Base-by-base conservation (phyloP, 2,888 invertebrate genomes). In the Oxytorus armatus region DNA sequence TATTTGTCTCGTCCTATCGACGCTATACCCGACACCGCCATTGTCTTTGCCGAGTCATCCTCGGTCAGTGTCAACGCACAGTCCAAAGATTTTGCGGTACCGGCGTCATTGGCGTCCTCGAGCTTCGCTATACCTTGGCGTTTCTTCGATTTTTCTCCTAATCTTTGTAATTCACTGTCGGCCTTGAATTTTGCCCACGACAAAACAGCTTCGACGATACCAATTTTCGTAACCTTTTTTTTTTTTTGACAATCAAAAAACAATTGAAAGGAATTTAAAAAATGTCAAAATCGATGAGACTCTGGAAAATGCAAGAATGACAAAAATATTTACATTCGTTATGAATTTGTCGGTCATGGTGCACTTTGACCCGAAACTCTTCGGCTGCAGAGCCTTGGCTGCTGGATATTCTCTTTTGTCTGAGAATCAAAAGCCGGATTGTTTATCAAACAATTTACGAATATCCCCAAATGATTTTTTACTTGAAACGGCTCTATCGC, bases 341-440 rank as follows among this genome's bases (percentile, higher is more conserved):
- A 97, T 94, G 88, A 99, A 99, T 91, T 99, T 99, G 16, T 99
- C 99, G 0, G 95, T 94, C 11, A 98, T 93, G 63, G 89, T 89
- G 90, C 98, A 99, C 91, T 98, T 99, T 0, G 99, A 99, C 10
- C 99, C 99, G 92, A 99, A 99, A 89, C 94, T 96, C 91, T 98
- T 99, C 0, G 94, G 93, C 92, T 98, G 98, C 55, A 98, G 94
- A 0, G 99, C 99, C 99, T n/a, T n/a, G n/a, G n/a, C n/a, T n/a
- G n/a, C n/a, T n/a, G n/a, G n/a, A 99, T 99, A 89, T 97, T 97
- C 90, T 99, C 99, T 93, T 99, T 99, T 0, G 99, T 99, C 94
- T 99, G 99, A 0, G 99, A 99, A 93, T 99, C 99, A 93, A 99
- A 99, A 44, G 99, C 97, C 29, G 99, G 99, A 94, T 99, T 99